phyloP scores from a whole-genome alignment of 1,140 invertebrate species.

The Coptotermes formosanus region DNA sequence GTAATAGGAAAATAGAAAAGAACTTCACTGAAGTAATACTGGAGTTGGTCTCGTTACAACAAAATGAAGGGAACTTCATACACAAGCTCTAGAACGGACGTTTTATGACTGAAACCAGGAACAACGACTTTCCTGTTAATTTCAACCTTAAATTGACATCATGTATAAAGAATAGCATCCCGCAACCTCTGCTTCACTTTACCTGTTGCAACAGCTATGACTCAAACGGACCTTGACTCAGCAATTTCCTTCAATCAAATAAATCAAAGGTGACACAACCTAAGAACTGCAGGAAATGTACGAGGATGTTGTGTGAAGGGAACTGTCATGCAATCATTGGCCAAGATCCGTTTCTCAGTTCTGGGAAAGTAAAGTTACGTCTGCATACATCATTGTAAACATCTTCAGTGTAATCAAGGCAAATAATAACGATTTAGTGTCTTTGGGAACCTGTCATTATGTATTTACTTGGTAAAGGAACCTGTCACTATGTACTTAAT shows the following conservation, averaged over 20 bases:
- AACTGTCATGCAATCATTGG: background rate
- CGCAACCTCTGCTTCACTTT: background rate
- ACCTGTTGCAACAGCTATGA: background rate
- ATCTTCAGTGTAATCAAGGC: no score
- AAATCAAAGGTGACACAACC: constrained; percentile 4
- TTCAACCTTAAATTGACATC: background rate
- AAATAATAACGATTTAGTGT: no score
- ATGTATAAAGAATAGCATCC: background rate
- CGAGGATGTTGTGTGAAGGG: background rate
- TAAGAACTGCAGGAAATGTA: background rate
- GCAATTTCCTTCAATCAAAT: background rate
- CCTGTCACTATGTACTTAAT: no score
- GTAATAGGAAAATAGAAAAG: no score
- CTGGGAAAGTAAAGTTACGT: background rate
- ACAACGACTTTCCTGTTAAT: background rate
- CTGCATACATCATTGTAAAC: background rate
- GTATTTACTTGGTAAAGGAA: no score
- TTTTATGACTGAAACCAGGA: background rate
- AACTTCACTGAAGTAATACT: no score
- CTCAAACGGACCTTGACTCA: background rate
- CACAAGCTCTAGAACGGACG: no score
- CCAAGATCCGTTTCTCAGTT: background rate
- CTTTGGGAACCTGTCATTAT: no score
- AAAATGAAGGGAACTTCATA: no score
- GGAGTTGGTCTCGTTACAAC: no score